Percentiles rank a stretch among this genome's conserved stretches.
Conservation (phyloP, 2,113 vertebrate species). For the Tonatia bakeri region DNA sequence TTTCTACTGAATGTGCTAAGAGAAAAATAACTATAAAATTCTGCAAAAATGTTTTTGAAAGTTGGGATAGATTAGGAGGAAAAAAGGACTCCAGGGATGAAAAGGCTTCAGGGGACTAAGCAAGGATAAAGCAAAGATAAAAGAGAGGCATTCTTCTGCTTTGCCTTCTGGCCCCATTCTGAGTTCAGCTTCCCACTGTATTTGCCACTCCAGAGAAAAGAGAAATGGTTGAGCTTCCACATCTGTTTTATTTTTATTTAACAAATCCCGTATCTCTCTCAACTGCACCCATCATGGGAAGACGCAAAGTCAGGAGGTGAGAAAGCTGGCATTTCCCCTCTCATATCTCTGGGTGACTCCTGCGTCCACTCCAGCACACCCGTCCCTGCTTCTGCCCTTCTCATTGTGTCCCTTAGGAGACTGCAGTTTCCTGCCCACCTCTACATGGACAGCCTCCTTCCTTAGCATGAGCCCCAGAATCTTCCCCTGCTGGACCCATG, state of each 20-base stretch:
- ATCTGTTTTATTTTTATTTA: neutral
- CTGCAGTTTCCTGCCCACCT: neutral
- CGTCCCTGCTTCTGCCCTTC: neutral
- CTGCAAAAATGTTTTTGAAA: neutral
- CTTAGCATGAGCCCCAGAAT: neutral
- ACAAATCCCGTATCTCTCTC: neutral
- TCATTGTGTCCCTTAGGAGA: neutral
- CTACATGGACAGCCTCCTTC: neutral
- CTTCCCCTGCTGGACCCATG: neutral
- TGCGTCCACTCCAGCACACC: neutral
- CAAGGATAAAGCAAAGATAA: neutral
- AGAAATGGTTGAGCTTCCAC: neutral
- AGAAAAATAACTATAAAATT: conserved; percentile 5
- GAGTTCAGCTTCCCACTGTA: neutral
- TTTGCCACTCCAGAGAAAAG: neutral
- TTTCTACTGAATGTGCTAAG: neutral
- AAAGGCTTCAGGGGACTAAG: neutral
- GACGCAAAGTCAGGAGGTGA: neutral
- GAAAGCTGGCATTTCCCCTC: neutral
- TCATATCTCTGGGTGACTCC: neutral
- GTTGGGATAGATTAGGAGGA: neutral
- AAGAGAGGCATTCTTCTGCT: neutral
- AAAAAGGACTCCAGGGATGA: neutral
- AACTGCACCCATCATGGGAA: neutral
- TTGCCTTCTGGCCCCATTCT: neutral